Evolutionary conservation across 2,113 vertebrate genomes (phyloP), one percentile per base, ranked within the genome.

Genomic region (Pithys albifrons): DNA sequence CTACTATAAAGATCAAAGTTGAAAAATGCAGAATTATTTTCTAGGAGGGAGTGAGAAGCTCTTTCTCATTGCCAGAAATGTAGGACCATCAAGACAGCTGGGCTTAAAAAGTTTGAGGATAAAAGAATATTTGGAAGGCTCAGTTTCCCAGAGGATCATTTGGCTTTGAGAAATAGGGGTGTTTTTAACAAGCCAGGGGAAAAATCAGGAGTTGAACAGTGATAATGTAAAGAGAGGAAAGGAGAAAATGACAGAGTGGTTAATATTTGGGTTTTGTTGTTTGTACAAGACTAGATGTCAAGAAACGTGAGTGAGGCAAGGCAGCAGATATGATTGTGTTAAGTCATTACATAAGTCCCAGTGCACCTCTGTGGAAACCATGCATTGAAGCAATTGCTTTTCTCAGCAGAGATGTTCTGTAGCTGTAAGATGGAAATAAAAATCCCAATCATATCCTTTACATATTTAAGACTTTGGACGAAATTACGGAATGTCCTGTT

Each of bases 231-330:
- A 83, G 31, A 71, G 27, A 37, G 58, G 52, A 65, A 76, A 82
- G 19, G 19, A 66, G 43, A 66, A 66, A 86, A 55, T 27, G 39
- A 18, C 46, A 39, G 24, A 41, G 46, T 28, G 37, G 46, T 83
- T 90, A 66, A 79, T 76, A 31, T 70, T 85, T 83, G 62, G 7
- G 39, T 64, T 95, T 83, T 88, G 39, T 71, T 73, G 18, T 72
- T 90, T 73, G 12, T 45, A 23, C 14, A 52, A 75, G 85, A 83
- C 76, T 29, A 76, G 71, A 33, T 45, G 55, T 58, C 31, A 67
- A 77, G 45, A 93, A 78, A 18, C 2, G 3, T 7, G 46, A 70
- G 45, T 31, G 72, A 73, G 45, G 28, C 24, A 49, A 54, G 29
- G 41, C 31, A 82, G 71, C 41, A 79, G 83, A 37, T 2, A 0